Evolutionary conservation across 2,113 vertebrate species (phyloP), one percentile per base, ranked within the genome.

Genomic region (Capreolus pygargus): DNA sequence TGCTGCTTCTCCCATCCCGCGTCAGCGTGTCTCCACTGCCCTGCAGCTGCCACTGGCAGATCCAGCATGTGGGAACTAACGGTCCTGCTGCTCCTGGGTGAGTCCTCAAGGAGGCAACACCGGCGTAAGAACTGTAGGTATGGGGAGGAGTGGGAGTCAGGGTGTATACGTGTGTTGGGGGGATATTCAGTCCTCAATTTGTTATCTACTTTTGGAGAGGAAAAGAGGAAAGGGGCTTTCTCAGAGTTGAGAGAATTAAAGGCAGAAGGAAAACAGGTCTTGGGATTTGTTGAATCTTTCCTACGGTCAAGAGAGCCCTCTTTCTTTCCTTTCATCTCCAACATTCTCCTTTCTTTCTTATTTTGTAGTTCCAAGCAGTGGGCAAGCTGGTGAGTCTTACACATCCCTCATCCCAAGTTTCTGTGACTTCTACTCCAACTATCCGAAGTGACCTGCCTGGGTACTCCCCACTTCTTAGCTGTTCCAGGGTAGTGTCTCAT

Each of bases 51-150:
- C 84, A 36, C 23, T 25, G 57, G 25, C 33, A n/a, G 39, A 54
- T 12, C 30, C 2, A 0, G 25, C 94, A 98, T 98, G 98, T 98
- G 97, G 98, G 52, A 6, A 1, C 83, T 95, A 19, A 23, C 17
- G 1, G 74, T 21, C 58, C n/a, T 98, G 15, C 86, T 98, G 94
- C 78, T 98, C 16, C 95, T 98, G 74, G 97, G 98, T 98, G 91
- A 98, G 98, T 96, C 14, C 50, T 45, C 23, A 3, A 0, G 3
- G 36, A 21, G 7, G 61, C 12, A 25, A 17, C 16, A 25, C 14
- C 0, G 21, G 78, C 25, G 4, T 1, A 39, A 74, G 64, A 61
- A 33, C 43, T 47, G 15, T 14, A 76, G 61, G 45, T 13, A 15
- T 3, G 28, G 85, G 64, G 47, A n/a, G 33, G 10, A 23, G 14